Conservation (phyloP, 2,113 vertebrate genomes). For the Carettochelys insculpta region DNA sequence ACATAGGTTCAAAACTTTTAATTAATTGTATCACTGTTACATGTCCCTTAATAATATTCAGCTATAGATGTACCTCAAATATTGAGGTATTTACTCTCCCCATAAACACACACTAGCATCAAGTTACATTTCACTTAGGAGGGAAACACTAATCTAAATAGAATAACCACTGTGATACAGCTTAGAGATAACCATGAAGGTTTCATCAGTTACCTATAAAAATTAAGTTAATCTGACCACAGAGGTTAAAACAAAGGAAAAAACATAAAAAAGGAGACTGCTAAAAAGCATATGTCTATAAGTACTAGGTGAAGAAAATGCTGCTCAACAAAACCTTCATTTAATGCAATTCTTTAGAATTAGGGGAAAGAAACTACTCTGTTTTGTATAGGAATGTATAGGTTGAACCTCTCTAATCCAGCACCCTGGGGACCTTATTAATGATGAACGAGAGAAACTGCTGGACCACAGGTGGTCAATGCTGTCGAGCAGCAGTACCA, state of each 20-base stretch:
- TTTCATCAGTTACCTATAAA: neutral
- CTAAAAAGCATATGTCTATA: neutral
- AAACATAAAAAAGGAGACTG: neutral
- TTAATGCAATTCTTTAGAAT: neutral
- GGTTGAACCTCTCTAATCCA: no score
- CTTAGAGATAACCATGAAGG: neutral
- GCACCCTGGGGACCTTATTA: no score
- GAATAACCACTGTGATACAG: neutral
- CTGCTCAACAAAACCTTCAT: neutral
- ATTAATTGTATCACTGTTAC: neutral
- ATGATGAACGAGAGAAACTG: no score
- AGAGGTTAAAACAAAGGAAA: neutral
- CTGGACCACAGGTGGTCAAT: no score
- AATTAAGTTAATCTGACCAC: neutral
- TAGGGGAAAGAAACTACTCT: neutral
- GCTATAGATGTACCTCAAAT: neutral
- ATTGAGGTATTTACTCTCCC: fast-evolving
- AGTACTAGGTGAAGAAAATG: neutral
- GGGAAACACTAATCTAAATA: neutral
- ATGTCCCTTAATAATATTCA: no score
- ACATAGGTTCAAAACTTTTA: no score
- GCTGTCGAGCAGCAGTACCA: no score
- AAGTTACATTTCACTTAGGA: neutral
- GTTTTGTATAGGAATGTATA: neutral
- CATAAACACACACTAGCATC: fast-evolving